Percentiles rank a stretch among this genome's conserved stretches.
phyloP scores from a whole-genome alignment of 2,797 vertebrate genomes.

The Enteromius paludinosus region DNA sequence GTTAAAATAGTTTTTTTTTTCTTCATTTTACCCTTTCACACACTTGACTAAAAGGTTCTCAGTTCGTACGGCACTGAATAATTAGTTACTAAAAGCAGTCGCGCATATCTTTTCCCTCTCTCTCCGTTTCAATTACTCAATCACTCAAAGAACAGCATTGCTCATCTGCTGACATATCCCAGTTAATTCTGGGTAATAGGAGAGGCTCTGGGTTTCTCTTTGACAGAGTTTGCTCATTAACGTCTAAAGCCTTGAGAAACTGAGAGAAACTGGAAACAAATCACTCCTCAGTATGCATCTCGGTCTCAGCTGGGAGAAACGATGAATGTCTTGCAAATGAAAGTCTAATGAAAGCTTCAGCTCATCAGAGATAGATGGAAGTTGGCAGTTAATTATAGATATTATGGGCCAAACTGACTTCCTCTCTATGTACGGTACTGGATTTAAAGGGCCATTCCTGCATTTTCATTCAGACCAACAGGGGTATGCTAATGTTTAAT shows the following conservation, averaged over 20 bases:
- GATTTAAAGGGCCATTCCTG: constrained; percentile 3
- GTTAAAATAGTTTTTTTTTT: no score
- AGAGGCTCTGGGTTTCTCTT: constrained; percentile 10
- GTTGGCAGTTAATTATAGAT: constrained; percentile 24
- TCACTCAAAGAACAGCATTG: neutral
- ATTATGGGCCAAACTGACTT: constrained; percentile 1
- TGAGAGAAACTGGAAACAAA: neutral
- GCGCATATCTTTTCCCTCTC: neutral
- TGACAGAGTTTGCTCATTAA: neutral
- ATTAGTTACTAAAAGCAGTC: neutral
- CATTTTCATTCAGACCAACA: no score
- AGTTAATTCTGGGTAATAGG: neutral
- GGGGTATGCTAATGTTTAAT: no score
- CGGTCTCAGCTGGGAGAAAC: neutral
- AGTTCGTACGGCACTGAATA: neutral
- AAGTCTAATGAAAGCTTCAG: constrained; percentile 10
- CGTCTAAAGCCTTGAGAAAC: neutral
- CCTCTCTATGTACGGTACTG: neutral
- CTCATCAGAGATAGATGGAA: constrained; percentile 15
- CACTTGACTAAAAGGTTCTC: neutral
- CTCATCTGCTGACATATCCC: constrained; percentile 10
- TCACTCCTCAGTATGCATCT: constrained; percentile 13
- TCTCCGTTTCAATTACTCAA: constrained; percentile 15
- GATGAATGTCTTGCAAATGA: constrained; percentile 10
- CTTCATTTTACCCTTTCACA: constrained; percentile 12